Base-by-base conservation (phyloP, 2,113 vertebrate genomes). In the Mastomys coucha region DNA sequence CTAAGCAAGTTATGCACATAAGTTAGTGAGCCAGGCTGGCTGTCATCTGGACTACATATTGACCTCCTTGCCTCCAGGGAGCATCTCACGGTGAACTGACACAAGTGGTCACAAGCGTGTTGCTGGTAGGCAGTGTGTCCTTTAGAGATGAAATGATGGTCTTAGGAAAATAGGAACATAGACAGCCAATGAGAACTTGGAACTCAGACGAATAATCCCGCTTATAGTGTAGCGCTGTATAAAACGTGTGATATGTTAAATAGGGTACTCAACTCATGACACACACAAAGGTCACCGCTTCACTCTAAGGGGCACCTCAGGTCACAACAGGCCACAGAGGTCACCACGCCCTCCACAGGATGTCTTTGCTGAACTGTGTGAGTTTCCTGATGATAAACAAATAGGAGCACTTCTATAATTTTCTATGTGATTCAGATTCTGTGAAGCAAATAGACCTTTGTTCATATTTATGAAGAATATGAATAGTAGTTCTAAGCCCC, bases 41-140 rank as follows among this genome's bases (percentile, higher is more conserved):
- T 69, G 72, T 67, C 39, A 24, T 22, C 87, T 58, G 26, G 51
- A 94, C 60, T 72, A 78, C 33, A 63, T 16, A 86, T 7, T 19
- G 31, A 88, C 76, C 65, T 39, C 14, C 20, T n/a, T 58, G 19
- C 65, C 24, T 73, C 65, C 65, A 14, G 36, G 76, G 73, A 82
- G n/a, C 1, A 5, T 76, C 56, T 88, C 39, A 17, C 1, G 10
- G 7, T 2, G 36, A 13, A 56, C 36, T 0, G 1, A 24, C 22
- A 73, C 19, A n/a, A 73, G 45, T 49, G 31, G 69, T 53, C 36
- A 16, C 6, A 16, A 58, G 51, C 0, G 12, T 19, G 33, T 91
- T 26, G 36, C 16, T 24, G 7, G 16, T 56, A 89, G 78, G 49
- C 24, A 85, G 22, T 12, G 1, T 65, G 67, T 26, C 53, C 33